Conservation (phyloP, 2,797 vertebrate genomes). For the Halcyon smyrnensis region DNA sequence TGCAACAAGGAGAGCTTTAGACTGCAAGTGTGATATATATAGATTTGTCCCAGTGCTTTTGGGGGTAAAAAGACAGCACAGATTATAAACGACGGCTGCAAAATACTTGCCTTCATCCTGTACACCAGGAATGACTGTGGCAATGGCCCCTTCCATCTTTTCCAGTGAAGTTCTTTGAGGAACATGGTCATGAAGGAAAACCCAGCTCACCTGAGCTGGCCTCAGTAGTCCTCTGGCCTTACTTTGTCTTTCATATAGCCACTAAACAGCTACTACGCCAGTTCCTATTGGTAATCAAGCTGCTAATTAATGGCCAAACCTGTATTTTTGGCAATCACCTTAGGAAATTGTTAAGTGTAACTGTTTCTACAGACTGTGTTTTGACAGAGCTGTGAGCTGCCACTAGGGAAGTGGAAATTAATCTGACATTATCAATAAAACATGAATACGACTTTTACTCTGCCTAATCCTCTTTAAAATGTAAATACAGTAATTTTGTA, state of each 20-base stretch:
- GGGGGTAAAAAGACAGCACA: background rate
- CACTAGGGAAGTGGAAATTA: conserved; percentile 31
- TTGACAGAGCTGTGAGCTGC: conserved; percentile 28
- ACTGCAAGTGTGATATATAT: background rate
- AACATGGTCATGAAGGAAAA: background rate
- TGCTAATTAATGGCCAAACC: conserved; percentile 48
- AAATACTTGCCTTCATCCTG: background rate
- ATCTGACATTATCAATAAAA: conserved; percentile 53
- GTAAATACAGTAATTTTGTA: conserved; percentile 34
- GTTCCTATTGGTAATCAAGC: background rate
- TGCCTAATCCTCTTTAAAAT: conserved; percentile 45
- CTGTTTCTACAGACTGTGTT: background rate
- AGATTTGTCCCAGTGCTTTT: background rate
- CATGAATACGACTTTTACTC: conserved; percentile 58
- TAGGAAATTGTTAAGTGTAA: conserved; percentile 35
- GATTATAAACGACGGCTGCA: background rate
- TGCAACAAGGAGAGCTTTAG: background rate
- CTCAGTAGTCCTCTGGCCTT: background rate
- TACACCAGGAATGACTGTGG: background rate
- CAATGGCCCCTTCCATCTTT: background rate
- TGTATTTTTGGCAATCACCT: conserved; percentile 10
- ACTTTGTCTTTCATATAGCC: background rate
- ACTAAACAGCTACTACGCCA: background rate
- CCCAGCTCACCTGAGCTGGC: background rate
- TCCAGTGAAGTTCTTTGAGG: background rate